Percentiles rank a stretch among this genome's conserved stretches.
Evolutionary conservation across 1,140 invertebrate genomes (phyloP).

Genomic region (Macrobrachium nipponense): DNA sequence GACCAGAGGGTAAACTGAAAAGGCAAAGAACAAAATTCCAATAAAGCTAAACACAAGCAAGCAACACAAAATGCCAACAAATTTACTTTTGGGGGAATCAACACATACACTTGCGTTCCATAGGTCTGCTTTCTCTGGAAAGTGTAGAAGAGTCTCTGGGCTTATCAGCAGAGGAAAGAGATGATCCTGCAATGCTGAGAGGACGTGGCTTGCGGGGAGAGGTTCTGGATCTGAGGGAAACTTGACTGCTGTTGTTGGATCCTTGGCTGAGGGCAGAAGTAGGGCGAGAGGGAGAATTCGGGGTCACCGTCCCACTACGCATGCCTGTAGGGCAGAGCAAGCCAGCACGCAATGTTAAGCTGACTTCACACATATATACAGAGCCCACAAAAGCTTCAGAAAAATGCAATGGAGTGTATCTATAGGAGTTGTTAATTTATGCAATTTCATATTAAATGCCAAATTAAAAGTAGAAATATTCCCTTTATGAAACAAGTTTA

Average conservation of each 20-base stretch:
- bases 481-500: too few relatives aligned
- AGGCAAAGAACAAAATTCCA: constrained; percentile 2
- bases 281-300: constrained; percentile 79
- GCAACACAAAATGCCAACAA: not conserved
- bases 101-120: constrained; percentile 62
- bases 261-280: constrained; percentile 82
- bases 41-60: constrained; percentile 1
- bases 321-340: constrained; percentile 69
- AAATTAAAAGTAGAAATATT: not conserved
- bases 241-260: constrained; percentile 73
- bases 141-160: constrained; percentile 52
- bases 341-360: constrained; percentile 60
- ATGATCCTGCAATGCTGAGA: constrained; percentile 87
- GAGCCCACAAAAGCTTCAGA: constrained; percentile 36
- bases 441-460: not conserved
- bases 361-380: constrained; percentile 38
- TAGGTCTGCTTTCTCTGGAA: constrained; percentile 62
- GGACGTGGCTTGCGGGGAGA: constrained; percentile 78
- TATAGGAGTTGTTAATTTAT: constrained; percentile 3
- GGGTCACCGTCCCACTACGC: constrained; percentile 79
- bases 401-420: constrained; percentile 7
- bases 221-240: constrained; percentile 69
- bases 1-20: not conserved
- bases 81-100: constrained; percentile 7
- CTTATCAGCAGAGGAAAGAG: constrained; percentile 68